Evolutionary conservation across 2,888 invertebrate species (phyloP).

Genomic region (Drosophila birchii): DNA sequence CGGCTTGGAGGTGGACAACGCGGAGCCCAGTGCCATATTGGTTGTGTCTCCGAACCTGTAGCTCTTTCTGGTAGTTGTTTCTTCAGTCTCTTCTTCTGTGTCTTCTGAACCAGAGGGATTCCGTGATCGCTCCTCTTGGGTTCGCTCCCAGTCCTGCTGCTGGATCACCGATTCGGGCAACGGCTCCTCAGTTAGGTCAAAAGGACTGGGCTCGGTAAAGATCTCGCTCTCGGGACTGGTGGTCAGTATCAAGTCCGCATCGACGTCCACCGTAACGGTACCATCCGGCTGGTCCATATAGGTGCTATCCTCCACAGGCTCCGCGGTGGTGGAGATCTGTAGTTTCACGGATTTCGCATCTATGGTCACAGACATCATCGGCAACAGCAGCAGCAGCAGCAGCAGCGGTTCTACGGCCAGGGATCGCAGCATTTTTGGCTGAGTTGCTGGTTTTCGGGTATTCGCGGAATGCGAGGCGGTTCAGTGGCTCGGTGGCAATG

Average conservation of each 20-base stretch:
- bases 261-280: slow-evolving; percentile 52
- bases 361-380: slow-evolving; percentile 31
- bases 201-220: slow-evolving; percentile 34
- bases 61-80: not conserved
- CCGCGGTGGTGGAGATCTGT: not conserved
- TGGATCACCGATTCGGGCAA: slow-evolving; percentile 56
- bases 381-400: slow-evolving; percentile 13
- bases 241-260: slow-evolving; percentile 51
- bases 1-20: not conserved
- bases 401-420: slow-evolving; percentile 7
- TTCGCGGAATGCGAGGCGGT: slow-evolving; percentile 49
- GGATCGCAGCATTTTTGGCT: slow-evolving; percentile 32
- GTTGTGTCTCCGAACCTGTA: slow-evolving; percentile 11
- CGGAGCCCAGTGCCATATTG: not conserved
- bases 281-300: slow-evolving; percentile 8
- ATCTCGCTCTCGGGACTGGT: slow-evolving; percentile 48
- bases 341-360: slow-evolving; percentile 8
- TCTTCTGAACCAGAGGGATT: not conserved
- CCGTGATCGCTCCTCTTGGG: not conserved
- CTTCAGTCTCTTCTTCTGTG: not conserved
- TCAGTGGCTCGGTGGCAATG: slow-evolving; percentile 62
- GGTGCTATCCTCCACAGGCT: slow-evolving; percentile 17
- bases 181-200: slow-evolving; percentile 54
- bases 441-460: slow-evolving; percentile 10
- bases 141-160: slow-evolving; percentile 42